Evolutionary conservation across 2,888 invertebrate genomes (phyloP).

Genomic region (Perdita meconis): DNA sequence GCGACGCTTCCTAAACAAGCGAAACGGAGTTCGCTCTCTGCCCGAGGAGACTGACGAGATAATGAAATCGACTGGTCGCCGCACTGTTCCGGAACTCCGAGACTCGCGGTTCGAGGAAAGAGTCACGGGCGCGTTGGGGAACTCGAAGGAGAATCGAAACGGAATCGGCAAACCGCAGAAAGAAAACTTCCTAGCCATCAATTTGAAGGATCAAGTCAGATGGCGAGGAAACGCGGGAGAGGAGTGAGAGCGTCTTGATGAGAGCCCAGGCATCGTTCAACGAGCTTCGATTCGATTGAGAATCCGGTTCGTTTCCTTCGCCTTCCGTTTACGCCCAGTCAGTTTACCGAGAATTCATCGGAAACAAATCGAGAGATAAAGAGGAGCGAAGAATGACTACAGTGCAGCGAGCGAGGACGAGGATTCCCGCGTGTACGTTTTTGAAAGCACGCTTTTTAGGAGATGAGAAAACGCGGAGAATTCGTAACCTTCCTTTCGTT

Average conservation of each 20-base stretch:
- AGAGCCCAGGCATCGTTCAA: slow-evolving; percentile 58
- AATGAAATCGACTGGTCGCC: neutral
- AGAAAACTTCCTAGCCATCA: slow-evolving; percentile 46
- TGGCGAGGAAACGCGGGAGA: slow-evolving; percentile 26
- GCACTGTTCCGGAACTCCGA: neutral
- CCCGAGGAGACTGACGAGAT: neutral
- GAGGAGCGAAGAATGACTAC: slow-evolving; percentile 20
- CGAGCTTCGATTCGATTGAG: slow-evolving; percentile 64
- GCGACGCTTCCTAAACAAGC: neutral
- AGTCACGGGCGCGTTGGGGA: neutral
- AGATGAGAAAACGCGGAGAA: neutral
- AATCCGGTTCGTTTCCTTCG: slow-evolving; percentile 61
- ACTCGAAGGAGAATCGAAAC: neutral
- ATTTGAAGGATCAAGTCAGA: slow-evolving; percentile 43
- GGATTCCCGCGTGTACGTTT: neutral
- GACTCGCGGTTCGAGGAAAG: neutral
- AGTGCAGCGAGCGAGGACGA: neutral
- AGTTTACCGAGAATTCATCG: slow-evolving; percentile 55
- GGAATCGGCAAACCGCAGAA: slow-evolving; percentile 26
- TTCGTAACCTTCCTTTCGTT: too few species aligned
- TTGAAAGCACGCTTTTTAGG: neutral
- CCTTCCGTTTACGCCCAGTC: slow-evolving; percentile 53
- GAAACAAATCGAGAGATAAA: slow-evolving; percentile 37
- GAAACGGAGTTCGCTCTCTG: neutral
- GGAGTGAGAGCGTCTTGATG: slow-evolving; percentile 37